Base-by-base conservation (phyloP, 2,797 vertebrate species). In the Hyperoplus immaculatus region DNA sequence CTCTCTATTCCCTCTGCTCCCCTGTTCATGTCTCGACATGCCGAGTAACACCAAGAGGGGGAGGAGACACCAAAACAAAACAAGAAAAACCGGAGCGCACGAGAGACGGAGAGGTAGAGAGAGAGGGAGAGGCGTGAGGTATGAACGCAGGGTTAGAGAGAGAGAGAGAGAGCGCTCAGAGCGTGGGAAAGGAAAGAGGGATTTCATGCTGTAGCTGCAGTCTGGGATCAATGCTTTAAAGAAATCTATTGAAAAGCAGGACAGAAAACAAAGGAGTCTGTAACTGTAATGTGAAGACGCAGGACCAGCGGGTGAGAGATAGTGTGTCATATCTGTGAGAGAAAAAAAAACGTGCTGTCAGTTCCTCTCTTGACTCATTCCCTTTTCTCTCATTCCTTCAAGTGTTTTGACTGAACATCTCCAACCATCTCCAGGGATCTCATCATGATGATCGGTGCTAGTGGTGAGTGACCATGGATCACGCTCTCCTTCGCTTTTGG, bases 1-100 rank as follows among this genome's bases (percentile, higher is more conserved):
- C 65, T 59, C 67, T 56, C 63, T 16, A 29, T 2, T 42, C 57
- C 70, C 47, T 16, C 77, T 64, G 41, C 67, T 77, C 79, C 78
- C 64, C 72, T 55, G 75, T 88, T 80, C 94, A 87, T 94, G 95
- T 83, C 92, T 75, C 82, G 88, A 94, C 95, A 92, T 93, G 95
- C 90, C 66, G 80, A 83, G 78, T 80, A 89, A 84, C 85, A 86
- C 77, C 54, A 38, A 82, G 82, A 83, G 90, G 88, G 87, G 92
- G 92, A 93, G 92, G 90, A 87, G 85, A 80, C 81, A 72, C 74
- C 29, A 79, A 82, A 84, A 85, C 84, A 89, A 92, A 95, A 94
- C 94, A 83, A 84, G 90, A 89, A 91, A 90, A 92, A 91, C 90
- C 78, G 16, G 91, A 83, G 91, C 46, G 81, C 69, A 69, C 41